A percentile compares a stretch with the other conserved stretches of the same genome.
phyloP scores from a whole-genome alignment of 1,140 invertebrate species.

The Coelopa frigida region DNA sequence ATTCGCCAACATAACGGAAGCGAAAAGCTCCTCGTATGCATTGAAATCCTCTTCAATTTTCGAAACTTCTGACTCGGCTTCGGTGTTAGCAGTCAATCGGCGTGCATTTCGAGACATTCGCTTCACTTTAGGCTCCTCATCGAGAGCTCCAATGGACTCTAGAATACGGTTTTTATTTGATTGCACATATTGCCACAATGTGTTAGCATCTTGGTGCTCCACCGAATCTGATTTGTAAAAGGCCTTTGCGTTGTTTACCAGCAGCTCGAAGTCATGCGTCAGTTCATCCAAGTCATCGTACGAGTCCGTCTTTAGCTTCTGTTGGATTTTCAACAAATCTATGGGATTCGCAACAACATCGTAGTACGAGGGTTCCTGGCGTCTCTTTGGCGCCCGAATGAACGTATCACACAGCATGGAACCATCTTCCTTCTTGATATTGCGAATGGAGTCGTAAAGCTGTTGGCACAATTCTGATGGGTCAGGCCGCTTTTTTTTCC shows the following conservation, averaged over 20 bases:
- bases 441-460: conserved; percentile 84
- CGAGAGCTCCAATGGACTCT: conserved; percentile 36
- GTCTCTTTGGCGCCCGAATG: conserved; percentile 84
- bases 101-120: conserved; percentile 29
- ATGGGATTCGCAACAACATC: conserved; percentile 89
- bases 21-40: conserved; percentile 72
- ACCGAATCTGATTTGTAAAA: conserved; percentile 83
- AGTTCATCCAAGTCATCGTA: conserved; percentile 87
- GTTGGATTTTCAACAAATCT: conserved; percentile 83
- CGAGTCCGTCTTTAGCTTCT: conserved; percentile 92
- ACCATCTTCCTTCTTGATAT: conserved; percentile 88
- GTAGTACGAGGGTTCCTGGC: conserved; percentile 84
- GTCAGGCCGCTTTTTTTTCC: conserved; percentile 19
- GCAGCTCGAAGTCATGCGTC: conserved; percentile 74
- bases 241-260: conserved; percentile 85
- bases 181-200: conserved; percentile 80
- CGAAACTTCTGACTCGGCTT: conserved; percentile 56
- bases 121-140: conserved; percentile 31
- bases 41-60: conserved; percentile 63
- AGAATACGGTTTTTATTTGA: conserved; percentile 49
- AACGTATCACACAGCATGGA: conserved; percentile 86
- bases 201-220: conserved; percentile 86
- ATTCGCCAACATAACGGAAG: conserved; percentile 68
- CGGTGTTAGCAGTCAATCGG: conserved; percentile 41
- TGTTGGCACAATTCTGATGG: conserved; percentile 81